These are phyloP conservation scores for Polylopha cassiicola DNA, from an alignment of 2,888 invertebrate species.

Conservation along the genomic window DNA sequence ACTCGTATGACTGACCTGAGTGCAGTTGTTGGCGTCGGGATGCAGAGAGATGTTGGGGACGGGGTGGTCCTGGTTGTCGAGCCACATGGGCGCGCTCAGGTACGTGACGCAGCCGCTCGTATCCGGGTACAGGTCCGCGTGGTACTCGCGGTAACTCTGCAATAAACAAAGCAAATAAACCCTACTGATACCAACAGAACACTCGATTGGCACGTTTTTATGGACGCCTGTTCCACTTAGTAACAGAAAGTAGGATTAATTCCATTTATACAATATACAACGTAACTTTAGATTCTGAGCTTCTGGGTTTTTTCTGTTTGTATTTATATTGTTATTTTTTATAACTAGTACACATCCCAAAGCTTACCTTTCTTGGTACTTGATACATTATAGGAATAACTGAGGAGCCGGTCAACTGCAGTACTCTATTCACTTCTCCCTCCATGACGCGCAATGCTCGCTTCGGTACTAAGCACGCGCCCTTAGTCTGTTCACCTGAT, in stretches of 20 bases:
- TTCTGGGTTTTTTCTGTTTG: too few species aligned
- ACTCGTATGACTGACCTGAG: slow-evolving; percentile 50
- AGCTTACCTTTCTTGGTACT: slow-evolving; percentile 89
- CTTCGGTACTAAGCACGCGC: slow-evolving; percentile 94
- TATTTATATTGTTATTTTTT: too few species aligned
- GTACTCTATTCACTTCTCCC: slow-evolving; percentile 94
- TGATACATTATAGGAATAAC: slow-evolving; percentile 97
- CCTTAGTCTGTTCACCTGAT: slow-evolving; percentile 94
- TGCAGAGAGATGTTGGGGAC: slow-evolving; percentile 90
- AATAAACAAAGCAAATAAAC: neutral
- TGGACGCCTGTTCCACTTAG: neutral
- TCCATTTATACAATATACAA: too few species aligned
- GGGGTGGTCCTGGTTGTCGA: slow-evolving; percentile 84
- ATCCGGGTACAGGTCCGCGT: slow-evolving; percentile 95
- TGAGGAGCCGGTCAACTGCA: slow-evolving; percentile 90
- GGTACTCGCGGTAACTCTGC: slow-evolving; percentile 94
- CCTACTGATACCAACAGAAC: neutral
- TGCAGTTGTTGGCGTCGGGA: slow-evolving; percentile 81
- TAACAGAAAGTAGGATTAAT: too few species aligned
- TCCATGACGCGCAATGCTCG: slow-evolving; percentile 96
- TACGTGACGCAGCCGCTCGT: slow-evolving; percentile 89
- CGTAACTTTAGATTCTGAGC: too few species aligned
- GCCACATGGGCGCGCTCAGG: slow-evolving; percentile 89
- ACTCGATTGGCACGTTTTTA: neutral
- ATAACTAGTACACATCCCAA: neutral